Evolutionary conservation across 2,797 vertebrate species (phyloP).

Genomic region (Gymnodraco acuticeps): DNA sequence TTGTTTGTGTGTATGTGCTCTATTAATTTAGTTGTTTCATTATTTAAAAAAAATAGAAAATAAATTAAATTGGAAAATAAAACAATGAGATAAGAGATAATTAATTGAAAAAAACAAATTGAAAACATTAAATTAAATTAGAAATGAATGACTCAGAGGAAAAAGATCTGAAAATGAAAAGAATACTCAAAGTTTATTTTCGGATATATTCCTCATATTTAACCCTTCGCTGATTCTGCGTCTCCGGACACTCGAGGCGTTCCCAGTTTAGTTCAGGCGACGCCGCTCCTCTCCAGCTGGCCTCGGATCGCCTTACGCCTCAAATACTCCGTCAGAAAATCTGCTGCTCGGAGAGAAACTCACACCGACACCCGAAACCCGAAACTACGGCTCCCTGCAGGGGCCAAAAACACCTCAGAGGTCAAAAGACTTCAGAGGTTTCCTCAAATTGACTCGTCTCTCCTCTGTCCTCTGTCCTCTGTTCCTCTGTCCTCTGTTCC

Average conservation of each 20-base stretch:
- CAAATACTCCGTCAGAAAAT: slow-evolving; percentile 50
- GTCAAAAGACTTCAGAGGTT: neutral
- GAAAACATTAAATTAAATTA: neutral
- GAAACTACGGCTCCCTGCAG: neutral
- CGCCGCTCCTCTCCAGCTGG: slow-evolving; percentile 70
- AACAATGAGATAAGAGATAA: no score
- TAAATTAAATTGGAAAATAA: no score
- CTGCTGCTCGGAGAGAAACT: slow-evolving; percentile 65
- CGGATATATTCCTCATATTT: slow-evolving; percentile 20
- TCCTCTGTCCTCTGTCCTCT: neutral
- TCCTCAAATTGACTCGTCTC: neutral
- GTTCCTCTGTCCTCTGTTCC: neutral
- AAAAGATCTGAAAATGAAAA: no score
- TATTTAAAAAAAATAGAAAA: no score
- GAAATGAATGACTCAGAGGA: no score
- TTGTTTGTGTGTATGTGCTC: no score
- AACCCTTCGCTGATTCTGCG: neutral
- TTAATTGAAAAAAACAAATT: neutral
- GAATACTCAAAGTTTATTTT: neutral
- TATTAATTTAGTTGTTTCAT: no score
- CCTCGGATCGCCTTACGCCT: slow-evolving; percentile 60
- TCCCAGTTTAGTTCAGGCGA: slow-evolving; percentile 73
- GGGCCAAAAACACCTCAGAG: neutral
- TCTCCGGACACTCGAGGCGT: slow-evolving; percentile 48
- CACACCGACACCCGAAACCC: neutral